Evolutionary conservation across 2,888 invertebrate species (phyloP), one percentile per base, ranked within the genome.

Genomic region (Frankliniella intonsa): DNA sequence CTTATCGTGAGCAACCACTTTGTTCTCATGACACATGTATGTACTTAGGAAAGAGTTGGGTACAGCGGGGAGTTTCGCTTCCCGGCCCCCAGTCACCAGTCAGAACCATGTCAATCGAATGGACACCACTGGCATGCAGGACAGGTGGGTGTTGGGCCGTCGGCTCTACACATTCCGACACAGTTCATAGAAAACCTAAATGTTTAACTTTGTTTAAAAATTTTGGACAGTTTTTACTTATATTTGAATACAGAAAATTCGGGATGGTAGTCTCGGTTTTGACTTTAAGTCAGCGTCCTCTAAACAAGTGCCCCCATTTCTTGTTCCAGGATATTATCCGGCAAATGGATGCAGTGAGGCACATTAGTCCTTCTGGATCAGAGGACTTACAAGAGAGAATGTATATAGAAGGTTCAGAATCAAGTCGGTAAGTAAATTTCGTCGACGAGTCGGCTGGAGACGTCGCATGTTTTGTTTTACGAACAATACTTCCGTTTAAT

Each of bases 311-410:
- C 38, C 38, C 5, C 38, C 38, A 38, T 38, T 38, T 38, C 38
- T 49, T 69, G 19, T 81, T 50, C n/a, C 62, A 62, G 81, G 79
- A 80, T 62, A 83, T 82, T 80, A 55, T 83, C 62, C 81, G 82
- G 38, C 50, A 27, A 76, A 55, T 81, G 81, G 55, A 81, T 81
- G 81, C 55, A 51, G 38, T 22, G 7, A 62, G 50, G 25, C 50
- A 80, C n/a, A 80, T 80, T 22, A 80, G 50, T 80, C 80, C 80
- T 11, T 80, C 69, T 25, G 69, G 69, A 76, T 76, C 69, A 12
- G 69, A 76, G 25, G 69, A 76, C 25, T 19, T 55, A 5, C 69
- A 76, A 25, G 69, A 76, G 22, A 76, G 69, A 25, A 76, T 76
- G 69, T 76, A 25, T 25, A 25, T 76, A 76, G 69, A 76, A 76